These are phyloP conservation scores for Hypolimnas misippus DNA, from an alignment of 2,888 invertebrate species.

Conservation along the genomic window DNA sequence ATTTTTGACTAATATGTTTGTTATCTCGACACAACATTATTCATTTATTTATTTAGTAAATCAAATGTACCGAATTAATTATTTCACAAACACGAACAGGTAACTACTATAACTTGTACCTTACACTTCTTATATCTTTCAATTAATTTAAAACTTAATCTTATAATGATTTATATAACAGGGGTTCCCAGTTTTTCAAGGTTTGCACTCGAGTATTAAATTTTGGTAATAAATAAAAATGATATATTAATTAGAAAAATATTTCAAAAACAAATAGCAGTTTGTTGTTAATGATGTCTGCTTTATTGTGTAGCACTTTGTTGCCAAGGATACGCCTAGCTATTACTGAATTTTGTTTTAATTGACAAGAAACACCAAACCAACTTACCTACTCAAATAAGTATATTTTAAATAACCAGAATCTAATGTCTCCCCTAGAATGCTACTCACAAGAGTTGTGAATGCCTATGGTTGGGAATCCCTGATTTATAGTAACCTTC, in stretches of 20 bases:
- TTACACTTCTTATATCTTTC: neutral
- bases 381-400: too few relatives aligned
- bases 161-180: neutral
- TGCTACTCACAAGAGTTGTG: neutral
- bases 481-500: constrained; percentile 19
- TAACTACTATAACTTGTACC: constrained; percentile 1
- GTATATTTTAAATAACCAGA: neutral
- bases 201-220: neutral
- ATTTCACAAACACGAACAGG: constrained; percentile 4
- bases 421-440: neutral
- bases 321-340: too few relatives aligned
- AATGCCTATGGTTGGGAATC: neutral
- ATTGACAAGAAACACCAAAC: too few relatives aligned
- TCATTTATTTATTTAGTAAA: constrained; percentile 17
- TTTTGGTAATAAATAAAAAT: too few relatives aligned
- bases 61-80: neutral
- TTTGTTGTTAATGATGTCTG: too few relatives aligned
- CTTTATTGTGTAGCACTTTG: too few relatives aligned
- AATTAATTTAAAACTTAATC: neutral
- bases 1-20: constrained; percentile 68
- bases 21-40: constrained; percentile 10
- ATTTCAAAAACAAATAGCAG: neutral
- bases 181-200: neutral
- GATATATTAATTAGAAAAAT: neutral
- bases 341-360: too few relatives aligned